Evolutionary conservation across 2,797 vertebrate genomes (phyloP), one percentile per base, ranked within the genome.

Genomic region (Etheostoma perlongum): DNA sequence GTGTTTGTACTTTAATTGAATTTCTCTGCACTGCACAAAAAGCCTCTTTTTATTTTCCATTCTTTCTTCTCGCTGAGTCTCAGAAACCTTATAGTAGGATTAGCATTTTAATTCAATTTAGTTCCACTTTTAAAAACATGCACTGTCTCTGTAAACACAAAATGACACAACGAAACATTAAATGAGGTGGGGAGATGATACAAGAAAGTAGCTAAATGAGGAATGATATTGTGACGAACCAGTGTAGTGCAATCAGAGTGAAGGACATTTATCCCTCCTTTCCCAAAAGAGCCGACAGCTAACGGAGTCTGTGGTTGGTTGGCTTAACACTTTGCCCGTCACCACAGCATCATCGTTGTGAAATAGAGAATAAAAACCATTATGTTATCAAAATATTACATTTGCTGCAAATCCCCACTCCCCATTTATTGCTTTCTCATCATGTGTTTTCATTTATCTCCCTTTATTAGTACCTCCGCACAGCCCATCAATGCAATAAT

Each of bases 401-500:
- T 76, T 67, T 73, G 5, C 42, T 21, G 6, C 21, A 72, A 69
- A 66, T 58, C 65, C 13, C 25, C 25, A 13, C n/a, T 53, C 8
- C 66, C n/a, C 19, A 36, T 72, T 52, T 54, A 59, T 14, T 53
- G 11, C 46, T 51, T 53, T 66, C 36, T 61, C 55, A 55, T 51
- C 48, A 54, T 51, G 68, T 78, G 44, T 69, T 74, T 70, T 71
- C 23, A 62, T 71, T 63, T 68, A 75, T 79, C 78, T 90, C 30
- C 40, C 53, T 63, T 74, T 70, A 81, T 89, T 84, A 81, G 54
- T 9, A 59, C 36, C 67, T 77, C 79, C 67, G 70, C 52, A 63
- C 69, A 72, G 55, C 81, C 84, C 72, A 82, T 87, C 76, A 74
- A 46, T 75, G 77, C 62, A 76, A 77, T 60, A 77, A 76, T 87